Evolutionary conservation across 2,797 vertebrate species (phyloP).

Genomic region (Gymnoscopelus microlampas): DNA sequence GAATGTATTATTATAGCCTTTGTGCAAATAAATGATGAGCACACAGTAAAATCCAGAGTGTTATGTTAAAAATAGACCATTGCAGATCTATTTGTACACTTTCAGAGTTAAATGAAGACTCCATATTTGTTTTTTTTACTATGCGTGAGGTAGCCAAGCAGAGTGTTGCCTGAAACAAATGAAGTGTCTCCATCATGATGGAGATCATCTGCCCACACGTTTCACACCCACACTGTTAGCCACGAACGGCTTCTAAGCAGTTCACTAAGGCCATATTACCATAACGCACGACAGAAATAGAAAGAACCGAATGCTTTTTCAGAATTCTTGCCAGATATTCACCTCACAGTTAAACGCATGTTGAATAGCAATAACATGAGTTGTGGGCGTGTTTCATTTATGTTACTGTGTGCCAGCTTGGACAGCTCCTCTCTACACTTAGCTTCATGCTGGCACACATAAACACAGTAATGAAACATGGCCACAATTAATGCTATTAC

Average conservation of each 20-base stretch:
- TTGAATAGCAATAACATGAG: too few species aligned
- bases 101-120: too few species aligned
- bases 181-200: constrained; percentile 52
- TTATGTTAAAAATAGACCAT: too few species aligned
- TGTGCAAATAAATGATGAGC: constrained; percentile 46
- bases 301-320: constrained; percentile 8
- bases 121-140: too few species aligned
- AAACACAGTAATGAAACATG: too few species aligned
- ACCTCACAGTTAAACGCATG: neutral
- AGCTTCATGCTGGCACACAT: too few species aligned
- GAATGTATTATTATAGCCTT: neutral
- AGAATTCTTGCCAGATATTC: neutral
- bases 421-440: too few species aligned
- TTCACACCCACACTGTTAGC: constrained; percentile 43
- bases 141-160: neutral
- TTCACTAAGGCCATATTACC: constrained; percentile 31
- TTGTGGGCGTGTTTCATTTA: too few species aligned
- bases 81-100: too few species aligned
- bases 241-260: constrained; percentile 46
- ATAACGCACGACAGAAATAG: constrained; percentile 30
- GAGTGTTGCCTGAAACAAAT: constrained; percentile 36
- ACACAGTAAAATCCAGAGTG: constrained; percentile 35
- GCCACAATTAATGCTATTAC: too few species aligned
- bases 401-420: too few species aligned
- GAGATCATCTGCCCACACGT: constrained; percentile 51